phyloP scores from a whole-genome alignment of 2,797 vertebrate genomes.

The Falco peregrinus region DNA sequence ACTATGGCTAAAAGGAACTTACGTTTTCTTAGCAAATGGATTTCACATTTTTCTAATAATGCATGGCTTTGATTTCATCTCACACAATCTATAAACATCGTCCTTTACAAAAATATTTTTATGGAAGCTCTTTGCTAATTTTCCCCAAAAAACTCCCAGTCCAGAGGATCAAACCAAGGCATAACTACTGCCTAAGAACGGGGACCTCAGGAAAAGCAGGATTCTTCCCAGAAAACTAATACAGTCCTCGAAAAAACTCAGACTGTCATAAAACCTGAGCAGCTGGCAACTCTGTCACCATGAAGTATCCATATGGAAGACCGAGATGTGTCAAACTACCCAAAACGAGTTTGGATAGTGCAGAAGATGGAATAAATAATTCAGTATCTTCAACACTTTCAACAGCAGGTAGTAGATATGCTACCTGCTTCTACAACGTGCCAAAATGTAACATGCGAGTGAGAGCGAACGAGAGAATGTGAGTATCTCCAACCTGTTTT shows the following conservation, averaged over 20 bases:
- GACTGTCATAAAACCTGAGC: conserved; percentile 81
- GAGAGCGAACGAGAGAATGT: conserved; percentile 59
- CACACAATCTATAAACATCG: not conserved
- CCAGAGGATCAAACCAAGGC: not conserved
- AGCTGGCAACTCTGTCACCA: conserved; percentile 84
- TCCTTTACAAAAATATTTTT: not conserved
- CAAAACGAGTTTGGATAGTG: conserved; percentile 81
- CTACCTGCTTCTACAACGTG: conserved; percentile 82
- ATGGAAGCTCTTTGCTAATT: conserved; percentile 20
- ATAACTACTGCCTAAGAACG: conserved; percentile 28
- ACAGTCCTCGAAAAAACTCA: conserved; percentile 77
- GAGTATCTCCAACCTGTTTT: conserved; percentile 75
- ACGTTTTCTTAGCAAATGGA: not conserved
- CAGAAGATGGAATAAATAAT: conserved; percentile 84
- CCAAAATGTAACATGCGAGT: conserved; percentile 76
- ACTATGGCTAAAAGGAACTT: not conserved
- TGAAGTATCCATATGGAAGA: conserved; percentile 86
- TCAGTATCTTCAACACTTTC: conserved; percentile 83
- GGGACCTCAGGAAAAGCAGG: conserved; percentile 50
- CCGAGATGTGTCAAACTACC: conserved; percentile 84
- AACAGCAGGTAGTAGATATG: conserved; percentile 84
- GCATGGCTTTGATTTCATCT: not conserved
- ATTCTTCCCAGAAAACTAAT: conserved; percentile 78
- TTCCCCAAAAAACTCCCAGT: conserved; percentile 14
- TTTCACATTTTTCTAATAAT: not conserved